These are phyloP conservation scores for Caenorhabditis elegans DNA, from an alignment of 1,140 invertebrate species.

Conservation along the genomic window WBcel235 BX284603.4:11681501-11682000, in stretches of 20 bases:
- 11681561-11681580: slow-evolving; percentile 18
- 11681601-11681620: background rate
- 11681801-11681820: slow-evolving; percentile 26
- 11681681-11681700: slow-evolving; percentile 2
- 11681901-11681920: no score
- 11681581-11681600: background rate
- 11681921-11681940: no score
- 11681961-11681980: no score
- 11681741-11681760: no score
- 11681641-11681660: slow-evolving; percentile 30
- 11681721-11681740: no score
- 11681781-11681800: slow-evolving; percentile 31
- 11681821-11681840: slow-evolving; percentile 1
- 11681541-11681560: no score
- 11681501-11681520: background rate
- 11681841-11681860: no score
- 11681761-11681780: background rate
- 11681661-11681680: background rate
- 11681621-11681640: background rate
- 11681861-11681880: no score
- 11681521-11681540: no score
- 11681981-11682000: no score
- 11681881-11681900: no score
- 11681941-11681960: no score
- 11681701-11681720: background rate